phyloP scores from a whole-genome alignment of 2,113 vertebrate genomes.

The Natator depressus region DNA sequence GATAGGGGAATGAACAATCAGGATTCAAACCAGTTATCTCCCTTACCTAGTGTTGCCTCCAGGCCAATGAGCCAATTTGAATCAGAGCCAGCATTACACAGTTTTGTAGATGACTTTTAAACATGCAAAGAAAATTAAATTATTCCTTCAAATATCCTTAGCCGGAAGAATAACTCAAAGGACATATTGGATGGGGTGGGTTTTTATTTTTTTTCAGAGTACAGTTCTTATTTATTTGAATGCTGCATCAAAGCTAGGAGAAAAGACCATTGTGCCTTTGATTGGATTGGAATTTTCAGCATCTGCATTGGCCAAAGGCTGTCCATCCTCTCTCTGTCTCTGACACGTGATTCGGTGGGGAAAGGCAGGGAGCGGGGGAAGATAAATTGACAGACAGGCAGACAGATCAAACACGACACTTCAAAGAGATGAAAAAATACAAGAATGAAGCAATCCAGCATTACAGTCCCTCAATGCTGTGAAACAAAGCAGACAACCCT shows the following conservation, averaged over 20 bases:
- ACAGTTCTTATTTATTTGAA: constrained; percentile 55
- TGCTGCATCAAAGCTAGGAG: constrained; percentile 40
- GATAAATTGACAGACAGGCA: constrained; percentile 79
- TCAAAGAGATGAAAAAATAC: constrained; percentile 82
- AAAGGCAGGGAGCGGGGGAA: constrained; percentile 5
- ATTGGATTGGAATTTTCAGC: constrained; percentile 18
- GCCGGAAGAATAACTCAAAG: constrained; percentile 59
- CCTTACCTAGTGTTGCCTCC: background rate
- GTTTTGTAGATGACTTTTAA: constrained; percentile 58
- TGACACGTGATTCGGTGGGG: background rate
- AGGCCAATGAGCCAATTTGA: background rate
- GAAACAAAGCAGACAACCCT: constrained; percentile 79
- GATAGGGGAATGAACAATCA: constrained; percentile 20
- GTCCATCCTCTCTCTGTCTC: background rate
- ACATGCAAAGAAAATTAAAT: constrained; percentile 66
- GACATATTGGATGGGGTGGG: background rate
- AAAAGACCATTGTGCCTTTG: constrained; percentile 30
- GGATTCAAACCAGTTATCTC: constrained; percentile 25
- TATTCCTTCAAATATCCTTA: constrained; percentile 46
- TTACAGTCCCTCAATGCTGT: constrained; percentile 68
- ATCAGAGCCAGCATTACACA: background rate
- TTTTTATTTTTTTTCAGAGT: background rate
- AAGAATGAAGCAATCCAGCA: constrained; percentile 70
- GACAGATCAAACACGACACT: constrained; percentile 86
- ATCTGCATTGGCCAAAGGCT: background rate